Conservation (phyloP, 2,888 invertebrate genomes). For the Pardosa pseudoannulata region DNA sequence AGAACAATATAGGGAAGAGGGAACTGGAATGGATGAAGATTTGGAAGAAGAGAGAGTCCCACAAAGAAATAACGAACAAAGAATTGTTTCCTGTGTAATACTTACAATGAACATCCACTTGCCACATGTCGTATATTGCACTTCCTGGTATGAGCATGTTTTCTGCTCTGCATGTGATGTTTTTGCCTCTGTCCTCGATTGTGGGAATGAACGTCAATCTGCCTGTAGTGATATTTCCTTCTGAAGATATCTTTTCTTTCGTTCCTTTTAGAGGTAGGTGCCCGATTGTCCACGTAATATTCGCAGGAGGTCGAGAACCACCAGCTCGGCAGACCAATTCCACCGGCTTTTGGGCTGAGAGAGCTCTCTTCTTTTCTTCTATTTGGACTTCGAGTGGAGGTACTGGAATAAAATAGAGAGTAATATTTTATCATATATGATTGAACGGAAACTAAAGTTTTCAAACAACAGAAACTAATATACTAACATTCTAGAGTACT, state of each 20-base stretch:
- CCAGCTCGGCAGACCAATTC: constrained; percentile 68
- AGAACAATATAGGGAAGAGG: too few species aligned
- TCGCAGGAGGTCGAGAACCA: constrained; percentile 79
- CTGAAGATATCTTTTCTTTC: constrained; percentile 73
- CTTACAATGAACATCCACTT: constrained; percentile 75
- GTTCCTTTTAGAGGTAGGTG: constrained; percentile 82
- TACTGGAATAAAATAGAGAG: constrained; percentile 52
- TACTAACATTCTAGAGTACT: too few species aligned
- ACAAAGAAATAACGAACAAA: too few species aligned
- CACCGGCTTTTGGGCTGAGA: constrained; percentile 66
- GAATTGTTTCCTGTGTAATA: too few species aligned
- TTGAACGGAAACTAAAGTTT: too few species aligned
- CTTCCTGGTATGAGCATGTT: constrained; percentile 75
- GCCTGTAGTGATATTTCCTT: constrained; percentile 75
- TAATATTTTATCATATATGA: too few species aligned
- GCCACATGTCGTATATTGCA: constrained; percentile 74
- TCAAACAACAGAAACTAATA: too few species aligned
- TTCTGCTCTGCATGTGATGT: constrained; percentile 80
- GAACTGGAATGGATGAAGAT: too few species aligned
- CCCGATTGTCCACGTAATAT: constrained; percentile 91
- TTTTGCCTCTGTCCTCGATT: constrained; percentile 75
- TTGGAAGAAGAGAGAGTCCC: too few species aligned
- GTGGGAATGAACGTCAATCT: constrained; percentile 74
- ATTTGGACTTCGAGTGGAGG: constrained; percentile 69
- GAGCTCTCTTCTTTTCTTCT: constrained; percentile 60